Evolutionary conservation across 2,888 invertebrate species (phyloP), one percentile per base, ranked within the genome.

Genomic region (Blastobasis lacticolella): DNA sequence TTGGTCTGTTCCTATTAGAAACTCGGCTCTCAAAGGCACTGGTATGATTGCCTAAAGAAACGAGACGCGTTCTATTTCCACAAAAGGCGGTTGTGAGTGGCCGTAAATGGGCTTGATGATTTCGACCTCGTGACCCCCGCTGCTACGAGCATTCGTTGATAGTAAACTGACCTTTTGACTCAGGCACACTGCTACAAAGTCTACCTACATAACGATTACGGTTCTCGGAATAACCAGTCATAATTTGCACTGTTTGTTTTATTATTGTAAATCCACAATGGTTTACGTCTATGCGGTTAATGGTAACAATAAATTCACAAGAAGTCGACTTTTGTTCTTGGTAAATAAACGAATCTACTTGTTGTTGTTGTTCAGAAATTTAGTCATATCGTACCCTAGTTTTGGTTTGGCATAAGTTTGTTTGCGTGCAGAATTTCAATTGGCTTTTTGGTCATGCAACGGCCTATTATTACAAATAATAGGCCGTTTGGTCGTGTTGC

Each of bases 101-200:
- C 23, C 23, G 53, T 49, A 57, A 61, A 61, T 56, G 54, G 58
- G 54, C 64, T 64, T 69, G 67, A 71, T 71, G 61, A 61, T 63
- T 71, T 67, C 61, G 64, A 75, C 69, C 72, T 67, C 67, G 71
- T 66, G 64, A 71, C 67, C 69, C 66, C 64, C 62, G 63, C 60
- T 52, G 42, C 38, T 8, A 46, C 52, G 45, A 63, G 57, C 56
- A 54, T 55, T 59, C 56, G 51, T 58, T 56, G 57, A 59, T 62
- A 63, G 61, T 58, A 51, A 63, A 60, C 59, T 23, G 2, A 3
- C 23, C 23, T 23, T 23, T 23, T 23, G 23, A 23, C 23, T 2
- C 23, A 23, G 23, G 23, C 23, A 23, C 23, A 23, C 23, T 23
- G 23, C 23, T 23, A n/a, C n/a, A 23, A 23, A 23, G 23, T 23